Evolutionary conservation across 2,888 invertebrate species (phyloP).

Genomic region (Xylocampa areola): DNA sequence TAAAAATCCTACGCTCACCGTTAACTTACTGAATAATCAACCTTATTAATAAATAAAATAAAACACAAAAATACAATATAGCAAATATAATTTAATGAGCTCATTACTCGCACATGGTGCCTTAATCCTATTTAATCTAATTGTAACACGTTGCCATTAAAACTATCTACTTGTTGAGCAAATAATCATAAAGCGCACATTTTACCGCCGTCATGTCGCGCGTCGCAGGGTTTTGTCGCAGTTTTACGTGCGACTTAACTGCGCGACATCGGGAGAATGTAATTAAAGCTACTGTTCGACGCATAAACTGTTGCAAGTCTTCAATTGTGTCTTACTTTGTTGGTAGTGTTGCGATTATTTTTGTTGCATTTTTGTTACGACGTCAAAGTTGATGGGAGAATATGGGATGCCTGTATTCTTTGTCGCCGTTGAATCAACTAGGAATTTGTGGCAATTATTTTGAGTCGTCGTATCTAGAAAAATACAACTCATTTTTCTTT

Average conservation of each 20-base stretch:
- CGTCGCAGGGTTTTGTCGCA: slow-evolving; percentile 58
- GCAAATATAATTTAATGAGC: slow-evolving; percentile 41
- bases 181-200: slow-evolving; percentile 77
- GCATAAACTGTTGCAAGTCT: slow-evolving; percentile 72
- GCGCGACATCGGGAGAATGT: slow-evolving; percentile 55
- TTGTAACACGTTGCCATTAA: slow-evolving; percentile 55
- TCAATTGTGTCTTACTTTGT: slow-evolving; percentile 72
- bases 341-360: slow-evolving; percentile 61
- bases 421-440: too few relatives aligned
- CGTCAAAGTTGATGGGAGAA: slow-evolving; percentile 26
- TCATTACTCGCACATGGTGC: slow-evolving; percentile 47
- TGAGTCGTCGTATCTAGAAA: too few relatives aligned
- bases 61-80: not conserved
- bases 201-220: slow-evolving; percentile 50
- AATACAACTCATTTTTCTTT: too few relatives aligned
- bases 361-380: slow-evolving; percentile 51
- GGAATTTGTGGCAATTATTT: too few relatives aligned
- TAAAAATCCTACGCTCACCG: not conserved
- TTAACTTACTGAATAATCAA: not conserved
- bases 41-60: not conserved
- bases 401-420: slow-evolving; percentile 2
- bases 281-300: slow-evolving; percentile 58
- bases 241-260: slow-evolving; percentile 54
- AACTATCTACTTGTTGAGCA: slow-evolving; percentile 77
- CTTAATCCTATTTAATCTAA: slow-evolving; percentile 53